Conservation (phyloP, 2,113 vertebrate genomes). For the Xiphorhynchus elegans region DNA sequence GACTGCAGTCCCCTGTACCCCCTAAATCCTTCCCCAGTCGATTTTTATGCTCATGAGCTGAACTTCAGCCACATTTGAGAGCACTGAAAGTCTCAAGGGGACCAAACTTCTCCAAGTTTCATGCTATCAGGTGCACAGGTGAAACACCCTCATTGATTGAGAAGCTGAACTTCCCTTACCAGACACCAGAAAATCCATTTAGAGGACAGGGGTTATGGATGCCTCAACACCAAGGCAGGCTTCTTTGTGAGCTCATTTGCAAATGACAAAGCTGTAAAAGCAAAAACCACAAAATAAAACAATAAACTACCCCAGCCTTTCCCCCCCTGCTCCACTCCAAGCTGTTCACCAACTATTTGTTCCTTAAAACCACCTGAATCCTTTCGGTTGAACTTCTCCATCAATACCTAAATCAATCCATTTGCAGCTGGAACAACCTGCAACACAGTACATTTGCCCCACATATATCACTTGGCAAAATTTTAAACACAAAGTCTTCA, state of each 20-base stretch:
- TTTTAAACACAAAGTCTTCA: neutral
- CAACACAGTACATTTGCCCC: neutral
- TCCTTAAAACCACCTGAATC: neutral
- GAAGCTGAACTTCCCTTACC: neutral
- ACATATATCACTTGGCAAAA: neutral
- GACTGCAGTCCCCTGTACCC: neutral
- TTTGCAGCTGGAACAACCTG: neutral
- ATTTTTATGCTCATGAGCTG: neutral
- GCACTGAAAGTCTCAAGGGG: neutral
- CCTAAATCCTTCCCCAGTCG: neutral
- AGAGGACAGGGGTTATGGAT: neutral
- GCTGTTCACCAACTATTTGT: neutral
- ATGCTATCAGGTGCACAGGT: rapidly evolving
- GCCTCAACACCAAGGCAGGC: neutral
- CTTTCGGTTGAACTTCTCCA: neutral
- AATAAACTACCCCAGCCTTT: neutral
- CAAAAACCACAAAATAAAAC: neutral
- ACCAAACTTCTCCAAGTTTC: neutral
- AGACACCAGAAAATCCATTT: neutral
- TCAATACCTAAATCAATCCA: neutral
- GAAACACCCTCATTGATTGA: neutral
- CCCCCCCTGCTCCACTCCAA: neutral
- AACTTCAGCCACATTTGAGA: neutral
- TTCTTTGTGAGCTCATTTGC: neutral
- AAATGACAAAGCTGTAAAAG: neutral